Base-by-base conservation (phyloP, 2,113 vertebrate genomes). In the Spheniscus mendiculus region DNA sequence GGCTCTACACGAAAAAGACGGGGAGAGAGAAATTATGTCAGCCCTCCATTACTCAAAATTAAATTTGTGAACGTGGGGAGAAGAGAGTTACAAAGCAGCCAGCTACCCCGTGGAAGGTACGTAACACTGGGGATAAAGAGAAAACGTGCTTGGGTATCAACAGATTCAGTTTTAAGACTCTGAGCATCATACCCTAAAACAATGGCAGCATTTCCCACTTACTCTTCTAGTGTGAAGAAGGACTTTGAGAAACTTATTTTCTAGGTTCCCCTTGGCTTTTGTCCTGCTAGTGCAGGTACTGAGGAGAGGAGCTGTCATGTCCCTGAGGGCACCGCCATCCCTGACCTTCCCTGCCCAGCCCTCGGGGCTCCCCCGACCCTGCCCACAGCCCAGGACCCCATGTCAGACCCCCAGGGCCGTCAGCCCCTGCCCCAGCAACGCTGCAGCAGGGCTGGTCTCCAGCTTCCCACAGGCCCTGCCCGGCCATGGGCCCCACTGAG, bases 401-500 rank as follows among this genome's bases (percentile, higher is more conserved):
- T 10, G 12, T 29, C 47, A 56, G 26, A 7, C 34, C 34, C 26
- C 36, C 3, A 2, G 25, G 26, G 36, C 69, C 11, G 0, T 11
- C 61, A 50, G 32, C 9, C 40, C 53, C 23, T 52, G 38, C 15
- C 45, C 29, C 65, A 27, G 49, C 0, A 2, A 49, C 3, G 1
- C 40, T 5, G 6, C 56, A 42, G 34, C n/a, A 78, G 50, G 42
- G 32, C 21, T 2, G 0, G 6, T 30, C 47, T 63, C n/a, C 55
- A 21, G 34, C 23, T 62, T 25, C 38, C 11, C 49, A 49, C 47
- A 27, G 40, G 36, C 40, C 29, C n/a, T 49, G 77, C 49, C 34
- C 0, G 2, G 40, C 55, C 25, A 47, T 5, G 18, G 34, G 47
- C 38, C 19, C 21, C 0, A 1, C 21, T 0, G 2, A 76, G 27